phyloP scores from a whole-genome alignment of 2,113 vertebrate species.

The Clarias macrocephalus region DNA sequence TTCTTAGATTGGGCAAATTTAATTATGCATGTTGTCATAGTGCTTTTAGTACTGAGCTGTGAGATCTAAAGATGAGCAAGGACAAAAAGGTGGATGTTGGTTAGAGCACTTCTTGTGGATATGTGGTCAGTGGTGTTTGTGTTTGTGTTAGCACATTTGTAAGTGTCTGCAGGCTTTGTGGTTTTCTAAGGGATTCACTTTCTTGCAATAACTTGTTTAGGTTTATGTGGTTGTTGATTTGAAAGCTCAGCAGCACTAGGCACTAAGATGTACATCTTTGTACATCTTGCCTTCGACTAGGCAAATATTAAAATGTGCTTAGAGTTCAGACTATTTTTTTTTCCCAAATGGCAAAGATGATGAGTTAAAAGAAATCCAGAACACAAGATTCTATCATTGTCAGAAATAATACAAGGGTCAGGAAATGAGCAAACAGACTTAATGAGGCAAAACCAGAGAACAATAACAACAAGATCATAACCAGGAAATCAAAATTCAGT shows the following conservation, averaged over 20 bases:
- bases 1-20: constrained; percentile 54
- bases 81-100: constrained; percentile 23
- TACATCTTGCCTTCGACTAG: too few species aligned
- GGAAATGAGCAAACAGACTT: background rate
- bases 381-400: background rate
- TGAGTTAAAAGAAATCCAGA: background rate
- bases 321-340: background rate
- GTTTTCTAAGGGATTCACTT: background rate
- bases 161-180: background rate
- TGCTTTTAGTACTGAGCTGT: constrained; percentile 49
- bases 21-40: constrained; percentile 58
- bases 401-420: background rate
- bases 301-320: background rate
- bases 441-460: background rate
- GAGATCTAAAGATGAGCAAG: constrained; percentile 49
- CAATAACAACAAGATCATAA: background rate
- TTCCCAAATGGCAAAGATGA: background rate
- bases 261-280: too few species aligned
- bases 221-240: constrained; percentile 13
- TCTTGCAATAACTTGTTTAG: background rate
- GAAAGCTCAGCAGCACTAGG: constrained; percentile 13
- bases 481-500: background rate
- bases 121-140: constrained; percentile 19
- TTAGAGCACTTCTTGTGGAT: constrained; percentile 24
- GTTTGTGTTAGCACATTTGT: background rate